Evolutionary conservation across 2,797 vertebrate genomes (phyloP).

Genomic region (Parotocinclus haroldoi): DNA sequence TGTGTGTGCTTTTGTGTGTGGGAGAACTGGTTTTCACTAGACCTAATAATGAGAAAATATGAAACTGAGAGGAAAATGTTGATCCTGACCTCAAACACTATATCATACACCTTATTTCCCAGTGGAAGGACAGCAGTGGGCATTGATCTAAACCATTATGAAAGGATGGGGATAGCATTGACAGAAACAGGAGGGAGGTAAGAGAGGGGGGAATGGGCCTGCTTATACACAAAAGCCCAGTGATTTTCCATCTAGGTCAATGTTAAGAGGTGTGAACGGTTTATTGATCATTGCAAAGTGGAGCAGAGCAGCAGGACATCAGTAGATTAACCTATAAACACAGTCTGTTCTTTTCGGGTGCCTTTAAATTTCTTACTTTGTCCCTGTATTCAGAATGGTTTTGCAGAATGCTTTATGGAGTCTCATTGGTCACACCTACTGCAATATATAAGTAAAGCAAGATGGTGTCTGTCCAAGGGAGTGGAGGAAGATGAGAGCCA

Average conservation of each 20-base stretch:
- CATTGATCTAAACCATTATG: conserved; percentile 43
- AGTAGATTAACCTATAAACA: conserved; percentile 2
- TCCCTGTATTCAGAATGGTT: background rate
- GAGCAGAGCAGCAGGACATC: background rate
- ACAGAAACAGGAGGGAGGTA: conserved; percentile 3
- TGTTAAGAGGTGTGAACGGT: conserved; percentile 12
- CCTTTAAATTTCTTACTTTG: background rate
- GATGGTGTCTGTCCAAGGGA: too few species aligned
- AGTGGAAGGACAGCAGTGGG: conserved; percentile 26
- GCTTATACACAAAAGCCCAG: background rate
- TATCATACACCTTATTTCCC: conserved; percentile 47
- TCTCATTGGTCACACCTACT: too few species aligned
- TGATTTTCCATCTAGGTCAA: conserved; percentile 16
- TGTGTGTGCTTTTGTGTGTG: conserved; percentile 2
- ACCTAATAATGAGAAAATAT: conserved; percentile 37
- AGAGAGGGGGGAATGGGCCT: background rate
- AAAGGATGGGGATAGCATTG: conserved; percentile 5
- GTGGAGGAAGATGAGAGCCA: too few species aligned
- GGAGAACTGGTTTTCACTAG: conserved; percentile 5
- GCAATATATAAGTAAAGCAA: too few species aligned
- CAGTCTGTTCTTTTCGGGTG: background rate
- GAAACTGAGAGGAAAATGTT: conserved; percentile 28
- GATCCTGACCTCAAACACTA: conserved; percentile 19
- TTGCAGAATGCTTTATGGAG: too few species aligned
- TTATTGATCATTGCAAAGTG: conserved; percentile 12